Conservation (phyloP, 2,888 invertebrate genomes). For the Sipunculus nudus region DNA sequence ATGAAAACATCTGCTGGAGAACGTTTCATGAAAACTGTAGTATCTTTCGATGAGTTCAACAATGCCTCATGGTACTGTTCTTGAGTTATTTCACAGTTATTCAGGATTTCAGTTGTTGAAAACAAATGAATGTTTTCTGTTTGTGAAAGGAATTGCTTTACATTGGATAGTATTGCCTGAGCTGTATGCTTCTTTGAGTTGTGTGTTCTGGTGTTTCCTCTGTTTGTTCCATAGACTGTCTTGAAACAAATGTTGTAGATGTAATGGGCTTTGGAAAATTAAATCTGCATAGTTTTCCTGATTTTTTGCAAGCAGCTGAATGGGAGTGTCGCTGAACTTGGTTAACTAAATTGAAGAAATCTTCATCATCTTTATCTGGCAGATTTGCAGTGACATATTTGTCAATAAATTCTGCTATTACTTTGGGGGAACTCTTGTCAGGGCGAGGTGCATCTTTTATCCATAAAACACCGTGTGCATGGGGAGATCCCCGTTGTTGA, state of each 20-base stretch:
- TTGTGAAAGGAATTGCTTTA: too few relatives aligned
- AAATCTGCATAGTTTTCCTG: slow-evolving; percentile 3
- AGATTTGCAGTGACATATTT: neutral
- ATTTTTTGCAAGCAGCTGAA: slow-evolving; percentile 12
- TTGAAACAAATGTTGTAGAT: neutral
- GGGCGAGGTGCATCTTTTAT: neutral
- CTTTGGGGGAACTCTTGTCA: neutral
- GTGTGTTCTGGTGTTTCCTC: neutral
- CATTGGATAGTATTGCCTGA: too few relatives aligned
- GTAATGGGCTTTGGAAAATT: slow-evolving; percentile 3
- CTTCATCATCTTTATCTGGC: neutral
- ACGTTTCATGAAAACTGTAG: slow-evolving; percentile 41
- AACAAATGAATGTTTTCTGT: too few relatives aligned
- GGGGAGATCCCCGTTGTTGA: slow-evolving; percentile 3
- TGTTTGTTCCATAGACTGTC: neutral
- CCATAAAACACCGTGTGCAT: slow-evolving; percentile 1
- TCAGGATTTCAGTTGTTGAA: too few relatives aligned
- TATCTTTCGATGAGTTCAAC: slow-evolving; percentile 4
- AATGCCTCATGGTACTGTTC: neutral
- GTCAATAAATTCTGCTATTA: slow-evolving; percentile 6
- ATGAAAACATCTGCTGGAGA: slow-evolving; percentile 31
- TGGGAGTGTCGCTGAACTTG: slow-evolving; percentile 1
- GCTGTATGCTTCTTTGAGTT: too few relatives aligned
- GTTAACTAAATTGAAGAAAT: neutral
- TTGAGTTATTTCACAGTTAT: too few relatives aligned